A percentile compares a stretch with the other conserved stretches of the same genome.
Evolutionary conservation across 2,113 vertebrate species (phyloP).

Genomic region (Dinomys branickii): DNA sequence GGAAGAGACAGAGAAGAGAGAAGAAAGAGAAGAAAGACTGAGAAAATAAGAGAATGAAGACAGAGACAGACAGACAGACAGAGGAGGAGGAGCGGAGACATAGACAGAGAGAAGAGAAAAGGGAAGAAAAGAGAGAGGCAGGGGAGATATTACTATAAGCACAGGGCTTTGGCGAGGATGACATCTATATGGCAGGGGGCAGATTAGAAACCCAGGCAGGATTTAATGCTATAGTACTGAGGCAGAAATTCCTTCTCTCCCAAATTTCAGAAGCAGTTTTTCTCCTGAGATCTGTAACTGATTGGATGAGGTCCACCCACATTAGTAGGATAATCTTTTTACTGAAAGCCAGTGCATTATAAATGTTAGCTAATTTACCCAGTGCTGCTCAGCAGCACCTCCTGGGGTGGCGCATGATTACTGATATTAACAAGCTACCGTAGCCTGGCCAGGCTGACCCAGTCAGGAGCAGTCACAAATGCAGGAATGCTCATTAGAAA

Average conservation of each 20-base stretch:
- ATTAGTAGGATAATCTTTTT: background rate
- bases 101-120: no score
- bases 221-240: background rate
- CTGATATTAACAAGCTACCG: background rate
- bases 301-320: background rate
- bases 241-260: background rate
- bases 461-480: no score
- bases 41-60: background rate
- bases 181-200: background rate
- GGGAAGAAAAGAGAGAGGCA: background rate
- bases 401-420: no score
- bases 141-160: background rate
- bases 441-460: background rate
- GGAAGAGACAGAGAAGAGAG: background rate
- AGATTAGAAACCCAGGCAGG: background rate
- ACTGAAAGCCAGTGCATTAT: no score
- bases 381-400: background rate
- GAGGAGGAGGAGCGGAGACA: background rate
- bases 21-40: background rate
- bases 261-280: background rate
- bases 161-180: background rate
- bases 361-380: no score
- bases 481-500: no score
- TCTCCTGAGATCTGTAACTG: background rate
- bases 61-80: background rate